Evolutionary conservation across 2,797 vertebrate species (phyloP).

Genomic region (Sarcophilus harrisii): DNA sequence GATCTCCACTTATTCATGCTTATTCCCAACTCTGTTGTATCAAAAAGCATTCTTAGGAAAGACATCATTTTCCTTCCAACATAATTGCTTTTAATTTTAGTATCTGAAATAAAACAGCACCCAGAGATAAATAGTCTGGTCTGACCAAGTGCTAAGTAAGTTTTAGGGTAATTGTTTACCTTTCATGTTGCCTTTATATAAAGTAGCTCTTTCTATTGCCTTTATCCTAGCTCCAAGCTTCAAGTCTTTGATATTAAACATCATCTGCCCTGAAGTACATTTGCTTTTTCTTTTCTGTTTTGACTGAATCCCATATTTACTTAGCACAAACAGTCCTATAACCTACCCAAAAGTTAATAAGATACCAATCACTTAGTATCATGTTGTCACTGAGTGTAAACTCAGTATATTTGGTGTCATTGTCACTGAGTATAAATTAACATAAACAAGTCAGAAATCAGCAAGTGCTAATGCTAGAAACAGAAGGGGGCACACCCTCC

Average conservation of each 20-base stretch:
- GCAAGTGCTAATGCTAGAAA: background rate
- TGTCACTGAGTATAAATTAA: background rate
- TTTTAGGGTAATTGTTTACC: conserved; percentile 14
- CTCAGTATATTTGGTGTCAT: background rate
- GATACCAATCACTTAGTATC: background rate
- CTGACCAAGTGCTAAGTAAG: background rate
- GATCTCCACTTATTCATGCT: background rate
- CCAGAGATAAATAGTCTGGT: background rate
- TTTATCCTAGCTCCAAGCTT: background rate
- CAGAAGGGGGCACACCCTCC: background rate
- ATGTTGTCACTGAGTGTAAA: background rate
- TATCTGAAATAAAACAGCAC: conserved; percentile 43
- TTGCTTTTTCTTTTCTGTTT: conserved; percentile 7
- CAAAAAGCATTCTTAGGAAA: conserved; percentile 17
- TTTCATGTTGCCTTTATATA: background rate
- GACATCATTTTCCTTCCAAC: background rate
- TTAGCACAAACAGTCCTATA: background rate
- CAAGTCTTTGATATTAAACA: background rate
- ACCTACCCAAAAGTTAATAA: background rate
- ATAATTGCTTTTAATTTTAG: background rate
- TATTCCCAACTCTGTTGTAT: background rate
- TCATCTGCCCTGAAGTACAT: background rate
- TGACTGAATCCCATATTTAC: background rate
- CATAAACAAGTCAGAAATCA: background rate
- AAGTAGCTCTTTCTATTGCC: background rate